phyloP scores from a whole-genome alignment of 2,797 vertebrate species.

The Hyperoplus immaculatus region DNA sequence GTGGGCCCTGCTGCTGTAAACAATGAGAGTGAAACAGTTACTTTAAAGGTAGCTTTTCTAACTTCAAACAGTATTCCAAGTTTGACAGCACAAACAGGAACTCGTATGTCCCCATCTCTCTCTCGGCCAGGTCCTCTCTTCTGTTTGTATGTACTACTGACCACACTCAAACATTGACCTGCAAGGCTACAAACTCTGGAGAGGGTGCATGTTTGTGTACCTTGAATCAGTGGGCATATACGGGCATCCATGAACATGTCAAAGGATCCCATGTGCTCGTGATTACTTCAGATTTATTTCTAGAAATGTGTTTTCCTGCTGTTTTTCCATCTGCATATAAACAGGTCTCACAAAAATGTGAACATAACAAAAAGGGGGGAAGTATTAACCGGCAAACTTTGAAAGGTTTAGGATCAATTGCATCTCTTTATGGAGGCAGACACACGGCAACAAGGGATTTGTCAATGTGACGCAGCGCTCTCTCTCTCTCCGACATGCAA shows the following conservation, averaged over 20 bases:
- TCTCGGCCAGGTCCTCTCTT: slow-evolving; percentile 33
- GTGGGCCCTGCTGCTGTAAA: no score
- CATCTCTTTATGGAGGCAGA: slow-evolving; percentile 17
- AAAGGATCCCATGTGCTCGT: slow-evolving; percentile 63
- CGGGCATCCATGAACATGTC: slow-evolving; percentile 47
- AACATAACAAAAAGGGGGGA: slow-evolving; percentile 39
- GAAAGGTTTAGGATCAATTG: slow-evolving; percentile 37
- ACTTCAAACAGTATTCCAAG: no score
- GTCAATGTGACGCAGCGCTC: slow-evolving; percentile 13
- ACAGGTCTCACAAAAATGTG: slow-evolving; percentile 46
- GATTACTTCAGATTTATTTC: slow-evolving; percentile 69
- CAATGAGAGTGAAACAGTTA: no score
- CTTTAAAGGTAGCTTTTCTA: no score
- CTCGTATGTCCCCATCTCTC: slow-evolving; percentile 18
- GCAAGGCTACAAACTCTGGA: slow-evolving; percentile 60
- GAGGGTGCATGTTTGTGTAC: slow-evolving; percentile 25
- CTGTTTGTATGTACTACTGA: slow-evolving; percentile 60
- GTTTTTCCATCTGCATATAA: slow-evolving; percentile 58
- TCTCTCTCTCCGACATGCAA: slow-evolving; percentile 2
- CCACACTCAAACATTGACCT: slow-evolving; percentile 68
- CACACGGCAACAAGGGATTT: slow-evolving; percentile 23
- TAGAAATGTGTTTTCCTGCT: slow-evolving; percentile 58
- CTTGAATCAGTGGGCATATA: slow-evolving; percentile 27
- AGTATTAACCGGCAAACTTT: slow-evolving; percentile 27
- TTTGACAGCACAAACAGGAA: slow-evolving; percentile 19